A percentile compares a stretch with the other conserved stretches of the same genome.
These are phyloP conservation scores for Acrocyrtus sp. DNA, from an alignment of 2,888 invertebrate species.

Conservation along the genomic window DNA sequence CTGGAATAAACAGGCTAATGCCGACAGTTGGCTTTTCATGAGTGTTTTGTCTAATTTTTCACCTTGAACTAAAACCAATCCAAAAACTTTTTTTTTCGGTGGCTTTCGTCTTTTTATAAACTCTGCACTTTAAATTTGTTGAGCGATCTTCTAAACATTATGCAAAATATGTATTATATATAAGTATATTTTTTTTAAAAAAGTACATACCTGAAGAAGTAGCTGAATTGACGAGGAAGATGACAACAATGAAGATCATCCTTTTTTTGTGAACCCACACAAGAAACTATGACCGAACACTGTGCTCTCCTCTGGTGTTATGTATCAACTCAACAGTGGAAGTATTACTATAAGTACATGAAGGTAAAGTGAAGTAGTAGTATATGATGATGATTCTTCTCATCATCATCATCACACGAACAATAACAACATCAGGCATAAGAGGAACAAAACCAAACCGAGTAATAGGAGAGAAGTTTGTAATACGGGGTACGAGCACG, in stretches of 20 bases:
- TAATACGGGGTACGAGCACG: too few relatives aligned
- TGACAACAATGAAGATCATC: slow-evolving; percentile 13
- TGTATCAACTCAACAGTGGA: slow-evolving; percentile 50
- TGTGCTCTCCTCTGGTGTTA: slow-evolving; percentile 44
- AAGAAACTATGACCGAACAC: slow-evolving; percentile 30
- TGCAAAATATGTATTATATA: background rate
- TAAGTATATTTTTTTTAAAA: background rate
- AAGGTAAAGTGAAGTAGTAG: slow-evolving; percentile 40
- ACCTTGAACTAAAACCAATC: too few relatives aligned
- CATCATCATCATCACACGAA: slow-evolving; percentile 13
- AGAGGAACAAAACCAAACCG: slow-evolving; percentile 29
- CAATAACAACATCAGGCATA: slow-evolving; percentile 26
- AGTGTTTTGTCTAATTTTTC: too few relatives aligned
- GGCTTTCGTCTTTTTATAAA: too few relatives aligned
- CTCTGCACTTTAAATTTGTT: too few relatives aligned
- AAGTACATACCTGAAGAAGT: slow-evolving; percentile 5
- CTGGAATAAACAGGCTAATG: too few relatives aligned
- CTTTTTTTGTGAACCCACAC: slow-evolving; percentile 4
- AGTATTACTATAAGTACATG: too few relatives aligned
- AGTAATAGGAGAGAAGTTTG: too few relatives aligned
- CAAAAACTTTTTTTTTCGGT: too few relatives aligned
- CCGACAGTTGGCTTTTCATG: too few relatives aligned
- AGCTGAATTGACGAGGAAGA: slow-evolving; percentile 9
- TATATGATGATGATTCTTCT: slow-evolving; percentile 22
- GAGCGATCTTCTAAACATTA: background rate